A percentile compares a stretch with the other conserved stretches of the same genome.
These are phyloP conservation scores for Plagodis pulveraria DNA, from an alignment of 2,888 invertebrate genomes.

Conservation along the genomic window DNA sequence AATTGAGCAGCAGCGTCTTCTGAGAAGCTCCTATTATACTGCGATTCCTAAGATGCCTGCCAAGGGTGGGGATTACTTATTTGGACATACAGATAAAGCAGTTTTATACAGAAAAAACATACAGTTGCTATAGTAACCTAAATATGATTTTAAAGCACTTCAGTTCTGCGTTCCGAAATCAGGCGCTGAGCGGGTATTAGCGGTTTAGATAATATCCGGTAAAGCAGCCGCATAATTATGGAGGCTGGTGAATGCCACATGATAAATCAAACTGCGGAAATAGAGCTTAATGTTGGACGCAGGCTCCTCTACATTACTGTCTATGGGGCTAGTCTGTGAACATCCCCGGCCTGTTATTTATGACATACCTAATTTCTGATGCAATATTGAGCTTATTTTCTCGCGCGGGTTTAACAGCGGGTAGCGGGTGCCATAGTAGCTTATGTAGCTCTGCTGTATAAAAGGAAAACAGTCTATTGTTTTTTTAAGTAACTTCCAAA, in stretches of 20 bases:
- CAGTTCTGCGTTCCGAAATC: neutral
- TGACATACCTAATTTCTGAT: neutral
- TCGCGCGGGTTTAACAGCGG: no score
- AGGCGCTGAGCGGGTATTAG: constrained; percentile 5
- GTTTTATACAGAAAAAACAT: no score
- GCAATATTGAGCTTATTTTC: constrained; percentile 1
- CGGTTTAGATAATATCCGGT: constrained; percentile 15
- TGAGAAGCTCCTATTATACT: no score
- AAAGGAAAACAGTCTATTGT: no score
- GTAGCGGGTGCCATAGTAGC: no score
- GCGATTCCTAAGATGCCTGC: no score
- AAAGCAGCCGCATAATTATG: constrained; percentile 13
- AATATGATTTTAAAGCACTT: neutral
- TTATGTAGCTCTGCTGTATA: no score
- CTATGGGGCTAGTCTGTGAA: neutral
- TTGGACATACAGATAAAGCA: no score
- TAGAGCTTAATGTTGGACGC: constrained; percentile 18
- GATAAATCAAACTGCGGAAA: constrained; percentile 24
- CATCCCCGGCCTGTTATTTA: constrained; percentile 5
- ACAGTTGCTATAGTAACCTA: no score
- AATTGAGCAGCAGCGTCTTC: no score
- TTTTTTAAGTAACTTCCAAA: no score
- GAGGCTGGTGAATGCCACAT: constrained; percentile 14
- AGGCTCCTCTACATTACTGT: neutral
- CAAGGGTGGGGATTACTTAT: no score